A percentile compares a stretch with the other conserved stretches of the same genome.
These are phyloP conservation scores for Rhinopomastus cyanomelas DNA, from an alignment of 2,113 vertebrate species.

Conservation along the genomic window DNA sequence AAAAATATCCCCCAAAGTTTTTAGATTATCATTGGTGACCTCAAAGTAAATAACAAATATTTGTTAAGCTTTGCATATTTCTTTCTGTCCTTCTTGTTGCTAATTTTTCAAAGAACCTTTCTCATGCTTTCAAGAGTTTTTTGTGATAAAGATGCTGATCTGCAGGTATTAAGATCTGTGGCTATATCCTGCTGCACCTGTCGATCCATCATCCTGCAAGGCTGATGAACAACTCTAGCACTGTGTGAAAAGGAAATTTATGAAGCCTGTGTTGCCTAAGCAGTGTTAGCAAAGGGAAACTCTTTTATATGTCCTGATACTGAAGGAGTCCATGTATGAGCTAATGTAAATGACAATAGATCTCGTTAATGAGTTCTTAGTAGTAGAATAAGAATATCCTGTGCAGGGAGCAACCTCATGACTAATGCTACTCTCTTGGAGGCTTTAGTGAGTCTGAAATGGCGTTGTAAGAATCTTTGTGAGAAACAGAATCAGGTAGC, in stretches of 20 bases:
- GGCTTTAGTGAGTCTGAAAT: neutral
- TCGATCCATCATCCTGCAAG: neutral
- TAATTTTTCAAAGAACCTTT: neutral
- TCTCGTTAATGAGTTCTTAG: neutral
- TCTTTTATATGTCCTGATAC: neutral
- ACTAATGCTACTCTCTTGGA: neutral
- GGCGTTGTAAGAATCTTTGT: neutral
- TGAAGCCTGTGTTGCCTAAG: neutral
- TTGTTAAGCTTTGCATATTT: neutral
- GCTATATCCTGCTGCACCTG: neutral
- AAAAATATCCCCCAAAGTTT: neutral
- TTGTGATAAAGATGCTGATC: neutral
- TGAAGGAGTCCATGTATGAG: neutral
- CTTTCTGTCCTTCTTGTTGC: neutral
- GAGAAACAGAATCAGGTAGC: neutral
- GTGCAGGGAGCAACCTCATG: neutral
- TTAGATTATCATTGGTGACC: neutral
- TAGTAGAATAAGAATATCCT: fast-evolving
- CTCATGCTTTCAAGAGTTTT: neutral
- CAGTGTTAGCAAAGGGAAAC: neutral
- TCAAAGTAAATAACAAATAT: neutral
- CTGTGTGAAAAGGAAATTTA: neutral
- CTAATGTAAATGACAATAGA: neutral
- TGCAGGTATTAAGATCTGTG: neutral
- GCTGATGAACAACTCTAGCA: neutral